Evolutionary conservation across 2,888 invertebrate genomes (phyloP).

Genomic region (Cataglyphis livida): DNA sequence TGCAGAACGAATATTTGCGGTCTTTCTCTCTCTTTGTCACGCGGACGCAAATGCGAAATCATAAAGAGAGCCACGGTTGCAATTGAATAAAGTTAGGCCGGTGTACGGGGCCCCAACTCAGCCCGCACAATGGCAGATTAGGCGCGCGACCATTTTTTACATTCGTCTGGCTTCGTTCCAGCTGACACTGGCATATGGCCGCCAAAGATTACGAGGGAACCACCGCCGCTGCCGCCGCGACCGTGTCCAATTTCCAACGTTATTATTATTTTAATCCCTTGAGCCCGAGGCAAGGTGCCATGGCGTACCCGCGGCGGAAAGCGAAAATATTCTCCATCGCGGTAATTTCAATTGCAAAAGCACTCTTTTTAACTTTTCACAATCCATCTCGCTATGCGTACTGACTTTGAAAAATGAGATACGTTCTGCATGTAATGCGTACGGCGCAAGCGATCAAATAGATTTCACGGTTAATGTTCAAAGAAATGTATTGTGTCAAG

Average conservation of each 20-base stretch:
- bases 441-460: conserved; percentile 32
- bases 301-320: conserved; percentile 11
- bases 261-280: conserved; percentile 83
- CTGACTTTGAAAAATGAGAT: conserved; percentile 53
- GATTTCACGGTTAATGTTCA: conserved; percentile 24
- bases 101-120: conserved; percentile 55
- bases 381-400: conserved; percentile 41
- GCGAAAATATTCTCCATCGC: conserved; percentile 47
- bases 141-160: conserved; percentile 79
- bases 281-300: conserved; percentile 72
- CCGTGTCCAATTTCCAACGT: conserved; percentile 83
- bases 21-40: conserved; percentile 18
- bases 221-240: conserved; percentile 72
- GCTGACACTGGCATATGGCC: conserved; percentile 80
- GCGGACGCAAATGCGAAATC: conserved; percentile 61
- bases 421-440: conserved; percentile 9
- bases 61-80: conserved; percentile 71
- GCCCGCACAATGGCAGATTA: conserved; percentile 80
- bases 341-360: conserved; percentile 55
- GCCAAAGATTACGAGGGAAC: conserved; percentile 82
- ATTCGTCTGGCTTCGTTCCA: conserved; percentile 82
- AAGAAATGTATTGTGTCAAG: conserved; percentile 11
- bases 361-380: conserved; percentile 41
- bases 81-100: conserved; percentile 82
- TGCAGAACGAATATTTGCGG: conserved; percentile 50